Conservation (phyloP, 2,797 vertebrate genomes). For the Apodemus agrarius region DNA sequence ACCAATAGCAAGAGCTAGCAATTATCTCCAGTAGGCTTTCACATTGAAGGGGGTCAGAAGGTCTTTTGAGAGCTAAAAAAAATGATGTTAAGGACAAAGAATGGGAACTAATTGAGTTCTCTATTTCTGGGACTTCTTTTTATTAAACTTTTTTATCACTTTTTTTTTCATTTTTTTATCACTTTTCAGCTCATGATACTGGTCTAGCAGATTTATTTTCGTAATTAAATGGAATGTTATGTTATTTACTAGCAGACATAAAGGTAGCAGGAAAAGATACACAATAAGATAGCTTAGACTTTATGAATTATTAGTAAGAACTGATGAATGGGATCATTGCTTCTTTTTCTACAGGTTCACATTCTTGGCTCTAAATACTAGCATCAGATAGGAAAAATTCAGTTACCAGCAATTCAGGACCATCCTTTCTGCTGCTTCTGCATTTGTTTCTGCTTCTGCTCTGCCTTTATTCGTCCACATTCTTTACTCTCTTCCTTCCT, state of each 20-base stretch:
- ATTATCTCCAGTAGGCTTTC: conserved; percentile 31
- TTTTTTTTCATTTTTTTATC: conserved; percentile 76
- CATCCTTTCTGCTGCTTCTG: conserved; percentile 2
- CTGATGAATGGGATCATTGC: conserved; percentile 72
- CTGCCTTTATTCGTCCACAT: too few species aligned
- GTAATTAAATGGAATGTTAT: conserved; percentile 85
- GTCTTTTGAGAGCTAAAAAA: conserved; percentile 64
- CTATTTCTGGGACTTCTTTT: conserved; percentile 74
- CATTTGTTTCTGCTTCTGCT: neutral
- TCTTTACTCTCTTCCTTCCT: neutral
- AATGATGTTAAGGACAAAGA: conserved; percentile 23
- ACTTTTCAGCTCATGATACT: conserved; percentile 74
- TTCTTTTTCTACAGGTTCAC: conserved; percentile 68
- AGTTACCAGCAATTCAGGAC: conserved; percentile 9
- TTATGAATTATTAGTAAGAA: conserved; percentile 79
- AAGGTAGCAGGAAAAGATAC: conserved; percentile 78
- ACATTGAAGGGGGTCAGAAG: conserved; percentile 20
- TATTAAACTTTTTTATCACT: conserved; percentile 82
- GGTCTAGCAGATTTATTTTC: conserved; percentile 84
- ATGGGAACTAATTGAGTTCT: conserved; percentile 64
- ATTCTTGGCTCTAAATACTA: conserved; percentile 21
- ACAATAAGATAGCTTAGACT: conserved; percentile 77
- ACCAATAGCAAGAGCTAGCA: conserved; percentile 37
- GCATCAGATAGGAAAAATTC: conserved; percentile 22
- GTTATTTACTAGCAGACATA: conserved; percentile 85